phyloP scores from a whole-genome alignment of 2,113 vertebrate genomes.

The Gnathonemus longibarbis region DNA sequence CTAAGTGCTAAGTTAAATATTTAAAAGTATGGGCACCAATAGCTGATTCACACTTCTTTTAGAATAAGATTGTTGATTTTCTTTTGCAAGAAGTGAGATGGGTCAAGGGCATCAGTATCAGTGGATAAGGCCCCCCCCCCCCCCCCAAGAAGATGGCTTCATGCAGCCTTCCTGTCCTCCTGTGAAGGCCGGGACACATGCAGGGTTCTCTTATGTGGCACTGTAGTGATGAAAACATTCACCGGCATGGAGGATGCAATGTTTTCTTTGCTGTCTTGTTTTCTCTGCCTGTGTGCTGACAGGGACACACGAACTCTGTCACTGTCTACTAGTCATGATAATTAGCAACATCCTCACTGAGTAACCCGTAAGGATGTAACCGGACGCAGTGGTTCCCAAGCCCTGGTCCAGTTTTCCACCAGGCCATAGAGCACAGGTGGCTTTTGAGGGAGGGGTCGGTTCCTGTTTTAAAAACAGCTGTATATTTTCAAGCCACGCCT shows the following conservation, averaged over 20 bases:
- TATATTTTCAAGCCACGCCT: background rate
- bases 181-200: background rate
- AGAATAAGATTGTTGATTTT: background rate
- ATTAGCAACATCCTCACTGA: background rate
- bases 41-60: background rate
- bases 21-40: background rate
- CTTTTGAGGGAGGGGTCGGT: background rate
- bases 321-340: background rate
- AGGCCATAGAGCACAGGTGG: background rate
- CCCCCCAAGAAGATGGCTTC: background rate
- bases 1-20: background rate
- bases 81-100: background rate
- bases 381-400: background rate
- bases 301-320: background rate
- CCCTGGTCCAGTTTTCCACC: background rate
- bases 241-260: background rate
- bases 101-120: background rate
- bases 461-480: background rate
- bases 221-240: background rate
- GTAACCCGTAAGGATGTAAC: background rate
- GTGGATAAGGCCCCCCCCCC: background rate
- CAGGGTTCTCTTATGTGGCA: background rate
- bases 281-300: background rate
- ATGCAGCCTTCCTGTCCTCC: background rate
- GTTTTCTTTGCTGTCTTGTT: background rate